Evolutionary conservation across 2,113 vertebrate species (phyloP), one percentile per base, ranked within the genome.

Genomic region (Theropithecus gelada): DNA sequence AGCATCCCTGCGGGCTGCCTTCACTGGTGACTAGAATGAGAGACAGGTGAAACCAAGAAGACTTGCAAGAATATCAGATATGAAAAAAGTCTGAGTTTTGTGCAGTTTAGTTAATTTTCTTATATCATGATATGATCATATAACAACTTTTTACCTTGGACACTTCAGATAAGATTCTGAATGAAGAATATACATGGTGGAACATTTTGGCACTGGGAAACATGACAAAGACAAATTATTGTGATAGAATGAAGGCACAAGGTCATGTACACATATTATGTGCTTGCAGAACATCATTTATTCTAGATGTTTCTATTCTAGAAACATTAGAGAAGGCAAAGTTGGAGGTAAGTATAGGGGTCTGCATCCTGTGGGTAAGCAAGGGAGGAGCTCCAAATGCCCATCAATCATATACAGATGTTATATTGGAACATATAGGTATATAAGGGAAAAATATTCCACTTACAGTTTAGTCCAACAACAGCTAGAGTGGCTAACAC

Each of bases 271-370:
- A 73, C 27, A 27, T 59, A 79, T 23, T 50, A 27, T 20, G 48
- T 91, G 20, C 91, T 94, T 81, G 76, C 11, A 75, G 38, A 91
- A 66, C 10, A 10, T 75, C 25, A 40, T 87, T 80, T 94, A 32
- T 64, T 64, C 61, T 30, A 30, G 61, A 30, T 27, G 2, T 64
- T 64, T 30, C 61, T 40, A 23, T 94, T 78, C 16, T n/a, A 90
- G 80, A 93, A 86, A 70, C 68, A 43, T 50, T 86, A 90, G 82
- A 61, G n/a, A 93, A 90, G 48, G n/a, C 27, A 81, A 55, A 75
- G 8, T 27, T 81, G 10, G 48, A 90, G 40, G 40, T 38, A 50
- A 57, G 16, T 7, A 30, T 40, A 68, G 75, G 48, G 32, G 9
- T 59, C 38, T 91, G 55, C 27, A 66, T 82, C 64, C 25, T 52